Evolutionary conservation across 2,888 invertebrate species (phyloP).

Genomic region (Agrochola circellaris): DNA sequence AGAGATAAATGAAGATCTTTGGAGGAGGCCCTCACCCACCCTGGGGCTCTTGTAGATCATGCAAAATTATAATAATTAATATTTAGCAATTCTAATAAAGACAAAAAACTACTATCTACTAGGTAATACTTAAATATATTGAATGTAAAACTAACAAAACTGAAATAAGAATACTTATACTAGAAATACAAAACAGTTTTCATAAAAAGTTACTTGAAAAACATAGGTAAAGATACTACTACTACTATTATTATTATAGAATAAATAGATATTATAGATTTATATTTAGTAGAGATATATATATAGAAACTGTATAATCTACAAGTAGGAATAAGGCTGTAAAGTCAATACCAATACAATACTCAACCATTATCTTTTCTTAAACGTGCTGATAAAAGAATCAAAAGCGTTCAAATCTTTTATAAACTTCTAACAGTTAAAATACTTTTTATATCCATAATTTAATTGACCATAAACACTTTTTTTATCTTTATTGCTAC

Average conservation of each 20-base stretch:
- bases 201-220: neutral
- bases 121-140: neutral
- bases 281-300: too few relatives aligned
- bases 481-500: neutral
- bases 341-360: neutral
- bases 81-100: too few relatives aligned
- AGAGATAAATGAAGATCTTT: too few relatives aligned
- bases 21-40: too few relatives aligned
- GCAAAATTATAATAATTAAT: too few relatives aligned
- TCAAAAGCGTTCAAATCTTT: neutral
- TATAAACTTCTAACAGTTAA: neutral
- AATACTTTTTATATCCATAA: neutral
- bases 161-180: neutral
- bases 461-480: neutral
- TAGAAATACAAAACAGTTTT: neutral
- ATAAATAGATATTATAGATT: too few relatives aligned
- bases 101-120: neutral
- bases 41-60: too few relatives aligned
- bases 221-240: neutral
- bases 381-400: neutral
- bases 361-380: neutral
- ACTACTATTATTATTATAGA: too few relatives aligned
- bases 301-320: too few relatives aligned
- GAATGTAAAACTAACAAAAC: neutral
- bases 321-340: too few relatives aligned